Evolutionary conservation across 2,797 vertebrate species (phyloP), one percentile per base, ranked within the genome.

Genomic region (Pelochelys cantorii): DNA sequence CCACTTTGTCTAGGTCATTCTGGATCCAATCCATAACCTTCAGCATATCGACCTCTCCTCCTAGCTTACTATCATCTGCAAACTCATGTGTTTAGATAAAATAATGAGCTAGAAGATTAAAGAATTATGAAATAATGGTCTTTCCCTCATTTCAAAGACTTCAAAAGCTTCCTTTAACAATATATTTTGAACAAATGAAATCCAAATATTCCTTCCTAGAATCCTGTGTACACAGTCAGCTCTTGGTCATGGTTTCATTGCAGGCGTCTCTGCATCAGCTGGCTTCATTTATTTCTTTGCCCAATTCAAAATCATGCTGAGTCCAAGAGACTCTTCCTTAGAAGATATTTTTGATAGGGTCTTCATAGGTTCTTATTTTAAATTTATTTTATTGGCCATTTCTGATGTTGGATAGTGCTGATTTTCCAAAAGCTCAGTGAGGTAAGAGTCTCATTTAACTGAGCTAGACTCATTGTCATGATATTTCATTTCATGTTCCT

Each of bases 281-380:
- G 62, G 17, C 11, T 37, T 7, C 22, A 11, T 74, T 37, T 74
- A 34, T 42, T 74, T 42, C 37, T 37, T 23, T 42, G 11, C 20
- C 71, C 11, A 42, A 22, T 74, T 74, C 22, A 42, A 22, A 74
- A 22, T 25, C 10, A 74, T 74, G 11, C 34, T 3, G 3, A 74
- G 5, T 23, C 34, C 71, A 37, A 23, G 22, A 42, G 0, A 5
- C 4, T 3, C 1, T 27, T 3, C 27, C 10, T 22, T 78, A 55
- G 14, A 59, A 78, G 27, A 11, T 27, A 12, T 27, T 78, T 62
- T 20, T 12, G 75, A 7, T 11, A 56, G 13, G 20, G 54, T 13
- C 52, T 18, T 42, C 10, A 37, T 10, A 31, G 15, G 17, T 10
- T 62, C 60, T 77, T 71, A 34, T 62, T 62, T n/a, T 82, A 82